phyloP scores from a whole-genome alignment of 1,140 invertebrate species.

The Dendrolimus kikuchii region DNA sequence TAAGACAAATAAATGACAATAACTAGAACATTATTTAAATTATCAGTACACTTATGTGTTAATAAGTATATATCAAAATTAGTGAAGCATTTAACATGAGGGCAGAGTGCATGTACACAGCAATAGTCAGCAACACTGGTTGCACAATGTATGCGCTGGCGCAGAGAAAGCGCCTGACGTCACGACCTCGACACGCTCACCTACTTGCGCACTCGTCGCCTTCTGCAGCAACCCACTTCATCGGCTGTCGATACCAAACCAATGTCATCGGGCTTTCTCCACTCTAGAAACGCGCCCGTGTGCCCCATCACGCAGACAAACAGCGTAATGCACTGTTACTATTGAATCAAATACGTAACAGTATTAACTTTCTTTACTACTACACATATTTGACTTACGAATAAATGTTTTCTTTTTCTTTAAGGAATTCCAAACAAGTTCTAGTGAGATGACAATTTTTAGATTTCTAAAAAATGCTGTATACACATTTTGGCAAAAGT shows the following conservation, averaged over 20 bases:
- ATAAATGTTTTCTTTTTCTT: too few relatives aligned
- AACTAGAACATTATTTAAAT: too few relatives aligned
- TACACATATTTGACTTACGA: too few relatives aligned
- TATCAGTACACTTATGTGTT: too few relatives aligned
- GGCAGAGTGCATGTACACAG: slow-evolving; percentile 12
- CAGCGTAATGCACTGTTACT: slow-evolving; percentile 9
- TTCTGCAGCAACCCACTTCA: slow-evolving; percentile 55
- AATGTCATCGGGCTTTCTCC: slow-evolving; percentile 60
- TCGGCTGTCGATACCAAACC: slow-evolving; percentile 26
- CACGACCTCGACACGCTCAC: slow-evolving; percentile 70
- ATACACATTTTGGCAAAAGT: too few relatives aligned
- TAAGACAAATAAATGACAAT: too few relatives aligned
- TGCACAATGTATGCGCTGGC: slow-evolving; percentile 43
- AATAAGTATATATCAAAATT: too few relatives aligned
- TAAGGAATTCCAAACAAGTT: too few relatives aligned
- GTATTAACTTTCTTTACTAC: not conserved
- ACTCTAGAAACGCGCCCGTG: slow-evolving; percentile 4
- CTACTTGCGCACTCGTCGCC: slow-evolving; percentile 43
- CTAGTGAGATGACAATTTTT: too few relatives aligned
- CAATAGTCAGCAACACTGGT: slow-evolving; percentile 18
- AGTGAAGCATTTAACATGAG: not conserved
- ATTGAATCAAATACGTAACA: slow-evolving; percentile 10
- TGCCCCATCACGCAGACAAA: slow-evolving; percentile 14
- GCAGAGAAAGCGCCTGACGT: slow-evolving; percentile 66
- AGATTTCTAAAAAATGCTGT: too few relatives aligned